These are phyloP conservation scores for Arion vulgaris DNA, from an alignment of 1,140 invertebrate genomes.

Conservation along the genomic window DNA sequence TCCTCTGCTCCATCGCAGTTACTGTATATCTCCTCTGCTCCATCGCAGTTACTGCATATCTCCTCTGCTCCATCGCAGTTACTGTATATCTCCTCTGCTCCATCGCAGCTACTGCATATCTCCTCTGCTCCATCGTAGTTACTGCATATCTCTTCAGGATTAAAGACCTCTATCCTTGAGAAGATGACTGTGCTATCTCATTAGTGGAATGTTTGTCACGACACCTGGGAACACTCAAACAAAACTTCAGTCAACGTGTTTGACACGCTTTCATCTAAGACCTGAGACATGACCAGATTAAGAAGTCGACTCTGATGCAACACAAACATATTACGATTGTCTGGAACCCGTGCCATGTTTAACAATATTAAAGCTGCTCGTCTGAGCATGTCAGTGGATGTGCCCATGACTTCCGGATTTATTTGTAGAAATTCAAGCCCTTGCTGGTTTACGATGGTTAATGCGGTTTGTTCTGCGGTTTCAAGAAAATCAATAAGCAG, in stretches of 20 bases:
- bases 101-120: too few relatives aligned
- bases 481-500: constrained; percentile 97
- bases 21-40: too few relatives aligned
- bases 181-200: too few relatives aligned
- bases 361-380: constrained; percentile 89
- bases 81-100: too few relatives aligned
- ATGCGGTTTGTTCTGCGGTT: constrained; percentile 92
- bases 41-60: too few relatives aligned
- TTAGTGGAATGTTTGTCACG: too few relatives aligned
- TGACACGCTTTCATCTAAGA: constrained; percentile 95
- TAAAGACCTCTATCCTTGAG: too few relatives aligned
- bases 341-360: constrained; percentile 76
- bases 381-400: constrained; percentile 96
- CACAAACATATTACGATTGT: constrained; percentile 90
- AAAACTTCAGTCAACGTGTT: constrained; percentile 92
- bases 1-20: too few relatives aligned
- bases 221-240: constrained; percentile 77
- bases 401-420: constrained; percentile 98
- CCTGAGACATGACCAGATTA: constrained; percentile 95
- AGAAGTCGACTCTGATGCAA: constrained; percentile 93
- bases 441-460: constrained; percentile 90
- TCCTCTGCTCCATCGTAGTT: too few relatives aligned
- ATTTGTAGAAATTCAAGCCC: constrained; percentile 93
- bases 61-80: too few relatives aligned
- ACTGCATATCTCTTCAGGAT: too few relatives aligned